phyloP scores from a whole-genome alignment of 2,113 vertebrate species.

The Dolichallabes microphthalmus region DNA sequence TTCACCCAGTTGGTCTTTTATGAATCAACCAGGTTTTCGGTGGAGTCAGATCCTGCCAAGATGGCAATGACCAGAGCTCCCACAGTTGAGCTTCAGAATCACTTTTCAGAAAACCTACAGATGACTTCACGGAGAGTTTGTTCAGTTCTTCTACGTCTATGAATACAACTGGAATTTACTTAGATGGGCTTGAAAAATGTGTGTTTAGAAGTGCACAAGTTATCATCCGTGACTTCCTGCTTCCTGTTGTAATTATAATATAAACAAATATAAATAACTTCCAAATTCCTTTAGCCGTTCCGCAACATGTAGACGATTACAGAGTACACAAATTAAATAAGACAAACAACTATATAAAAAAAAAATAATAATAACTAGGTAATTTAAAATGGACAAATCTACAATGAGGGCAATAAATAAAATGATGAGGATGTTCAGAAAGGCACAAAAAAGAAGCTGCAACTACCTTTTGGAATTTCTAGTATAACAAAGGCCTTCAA shows the following conservation, averaged over 20 bases:
- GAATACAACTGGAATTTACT: background rate
- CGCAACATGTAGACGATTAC: background rate
- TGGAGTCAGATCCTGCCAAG: no score
- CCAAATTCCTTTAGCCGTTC: background rate
- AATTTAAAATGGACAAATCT: background rate
- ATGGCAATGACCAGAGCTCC: no score
- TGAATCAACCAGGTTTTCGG: no score
- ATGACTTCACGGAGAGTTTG: no score
- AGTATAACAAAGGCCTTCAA: background rate
- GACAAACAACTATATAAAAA: background rate
- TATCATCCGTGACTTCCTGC: background rate
- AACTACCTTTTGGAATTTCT: background rate
- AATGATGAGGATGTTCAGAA: background rate
- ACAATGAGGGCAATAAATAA: background rate
- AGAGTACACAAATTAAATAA: background rate
- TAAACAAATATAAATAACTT: background rate
- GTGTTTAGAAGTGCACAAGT: background rate
- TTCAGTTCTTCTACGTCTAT: no score
- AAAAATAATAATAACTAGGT: background rate
- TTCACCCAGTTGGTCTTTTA: no score
- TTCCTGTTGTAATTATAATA: background rate
- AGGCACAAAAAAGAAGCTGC: background rate
- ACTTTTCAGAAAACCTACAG: no score
- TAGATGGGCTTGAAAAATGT: background rate
- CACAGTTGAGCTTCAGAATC: no score